Conservation (phyloP, 1,140 invertebrate genomes). For the Orchestia grillus region DNA sequence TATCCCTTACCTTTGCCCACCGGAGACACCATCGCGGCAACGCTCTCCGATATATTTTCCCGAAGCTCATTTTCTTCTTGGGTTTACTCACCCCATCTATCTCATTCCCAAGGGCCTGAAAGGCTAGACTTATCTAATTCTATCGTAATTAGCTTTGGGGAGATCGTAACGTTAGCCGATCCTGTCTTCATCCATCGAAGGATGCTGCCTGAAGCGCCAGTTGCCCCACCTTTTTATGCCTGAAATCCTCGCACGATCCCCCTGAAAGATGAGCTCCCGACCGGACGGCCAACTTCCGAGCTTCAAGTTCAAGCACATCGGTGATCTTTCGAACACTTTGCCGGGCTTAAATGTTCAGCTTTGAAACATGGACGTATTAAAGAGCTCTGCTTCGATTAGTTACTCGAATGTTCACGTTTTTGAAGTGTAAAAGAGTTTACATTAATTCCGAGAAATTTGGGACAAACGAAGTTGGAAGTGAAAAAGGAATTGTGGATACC, state of each 20-base stretch:
- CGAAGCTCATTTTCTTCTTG: not conserved
- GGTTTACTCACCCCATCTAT: conserved; percentile 8
- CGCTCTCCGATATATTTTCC: not conserved
- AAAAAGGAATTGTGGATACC: not conserved
- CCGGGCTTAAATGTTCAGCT: not conserved
- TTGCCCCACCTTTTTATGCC: not conserved
- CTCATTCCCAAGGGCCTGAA: not conserved
- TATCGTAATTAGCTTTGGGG: conserved; percentile 46
- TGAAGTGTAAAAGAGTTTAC: not conserved
- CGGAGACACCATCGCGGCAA: not conserved
- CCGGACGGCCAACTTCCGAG: not conserved
- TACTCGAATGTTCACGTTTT: not conserved
- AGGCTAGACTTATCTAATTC: conserved; percentile 54
- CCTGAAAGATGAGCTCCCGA: not conserved
- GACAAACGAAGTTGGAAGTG: not conserved
- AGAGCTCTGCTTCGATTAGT: not conserved
- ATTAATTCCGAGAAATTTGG: not conserved
- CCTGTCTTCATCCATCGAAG: conserved; percentile 46
- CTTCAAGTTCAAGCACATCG: not conserved
- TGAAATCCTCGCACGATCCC: not conserved
- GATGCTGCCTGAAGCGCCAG: not conserved
- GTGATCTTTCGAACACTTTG: not conserved
- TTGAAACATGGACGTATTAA: not conserved
- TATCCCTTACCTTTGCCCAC: not conserved
- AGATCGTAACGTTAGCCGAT: conserved; percentile 51